Conservation (phyloP, 2,888 invertebrate species). For the Elaeidobius kamerunicus region DNA sequence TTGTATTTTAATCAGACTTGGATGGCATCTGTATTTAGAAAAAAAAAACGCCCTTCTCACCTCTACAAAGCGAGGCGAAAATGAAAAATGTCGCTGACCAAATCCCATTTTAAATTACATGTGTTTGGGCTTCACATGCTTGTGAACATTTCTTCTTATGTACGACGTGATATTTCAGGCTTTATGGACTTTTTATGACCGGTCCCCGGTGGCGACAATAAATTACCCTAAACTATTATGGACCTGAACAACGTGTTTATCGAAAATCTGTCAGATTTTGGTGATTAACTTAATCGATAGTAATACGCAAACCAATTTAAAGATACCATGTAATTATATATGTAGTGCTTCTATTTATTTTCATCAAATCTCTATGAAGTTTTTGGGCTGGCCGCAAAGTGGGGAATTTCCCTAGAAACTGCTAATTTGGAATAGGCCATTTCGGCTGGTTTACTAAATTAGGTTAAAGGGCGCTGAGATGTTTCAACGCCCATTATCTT, state of each 20-base stretch:
- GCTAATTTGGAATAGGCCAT: conserved; percentile 43
- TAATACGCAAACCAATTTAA: no score
- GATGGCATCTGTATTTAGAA: neutral
- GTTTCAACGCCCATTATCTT: conserved; percentile 45
- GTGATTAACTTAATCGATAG: no score
- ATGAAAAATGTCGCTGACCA: conserved; percentile 45
- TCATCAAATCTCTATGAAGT: neutral
- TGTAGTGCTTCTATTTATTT: neutral
- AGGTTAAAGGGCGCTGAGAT: conserved; percentile 43
- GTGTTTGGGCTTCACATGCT: conserved; percentile 48
- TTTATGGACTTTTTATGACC: conserved; percentile 41
- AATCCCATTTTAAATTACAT: conserved; percentile 45
- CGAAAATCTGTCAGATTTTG: no score
- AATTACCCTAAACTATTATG: conserved; percentile 21
- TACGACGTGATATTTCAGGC: conserved; percentile 46
- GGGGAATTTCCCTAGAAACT: conserved; percentile 29
- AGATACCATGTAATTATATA: no score
- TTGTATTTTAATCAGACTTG: no score
- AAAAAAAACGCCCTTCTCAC: conserved; percentile 19
- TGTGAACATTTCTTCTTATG: conserved; percentile 46
- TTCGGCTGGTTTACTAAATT: conserved; percentile 45
- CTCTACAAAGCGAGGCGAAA: conserved; percentile 41
- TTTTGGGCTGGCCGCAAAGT: neutral
- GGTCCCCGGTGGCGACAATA: conserved; percentile 19
- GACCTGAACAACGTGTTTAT: no score